Evolutionary conservation across 2,888 invertebrate species (phyloP).

Genomic region (Pelosia muscerda): DNA sequence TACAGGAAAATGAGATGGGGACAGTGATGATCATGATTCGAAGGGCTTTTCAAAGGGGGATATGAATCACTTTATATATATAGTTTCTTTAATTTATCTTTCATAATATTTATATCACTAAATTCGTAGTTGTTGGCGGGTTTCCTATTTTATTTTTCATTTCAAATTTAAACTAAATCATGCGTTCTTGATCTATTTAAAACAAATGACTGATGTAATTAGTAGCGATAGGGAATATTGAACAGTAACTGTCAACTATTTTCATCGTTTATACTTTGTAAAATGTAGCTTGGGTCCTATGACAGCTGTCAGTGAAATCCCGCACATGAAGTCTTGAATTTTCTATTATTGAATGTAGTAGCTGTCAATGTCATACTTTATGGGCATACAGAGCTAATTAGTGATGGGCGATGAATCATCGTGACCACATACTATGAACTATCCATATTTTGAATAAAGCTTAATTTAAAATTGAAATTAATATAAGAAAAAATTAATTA

Average conservation of each 20-base stretch:
- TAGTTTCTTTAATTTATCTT: neutral
- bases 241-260: constrained; percentile 36
- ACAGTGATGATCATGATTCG: neutral
- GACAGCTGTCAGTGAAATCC: no score
- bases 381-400: no score
- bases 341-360: no score
- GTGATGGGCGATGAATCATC: no score
- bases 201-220: constrained; percentile 31
- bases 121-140: neutral
- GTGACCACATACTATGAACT: no score
- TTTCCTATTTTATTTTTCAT: neutral
- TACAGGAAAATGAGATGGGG: neutral
- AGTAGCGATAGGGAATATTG: constrained; percentile 22
- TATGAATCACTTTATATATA: constrained; percentile 24
- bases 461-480: no score
- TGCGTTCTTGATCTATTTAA: constrained; percentile 12
- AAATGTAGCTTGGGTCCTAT: no score
- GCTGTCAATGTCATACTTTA: no score
- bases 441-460: no score
- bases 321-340: no score
- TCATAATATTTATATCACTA: neutral
- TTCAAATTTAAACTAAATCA: neutral
- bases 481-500: no score
- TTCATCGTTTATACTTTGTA: no score
- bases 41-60: neutral